Base-by-base conservation (phyloP, 2,888 invertebrate genomes). In the Meiosimyza platycephala region DNA sequence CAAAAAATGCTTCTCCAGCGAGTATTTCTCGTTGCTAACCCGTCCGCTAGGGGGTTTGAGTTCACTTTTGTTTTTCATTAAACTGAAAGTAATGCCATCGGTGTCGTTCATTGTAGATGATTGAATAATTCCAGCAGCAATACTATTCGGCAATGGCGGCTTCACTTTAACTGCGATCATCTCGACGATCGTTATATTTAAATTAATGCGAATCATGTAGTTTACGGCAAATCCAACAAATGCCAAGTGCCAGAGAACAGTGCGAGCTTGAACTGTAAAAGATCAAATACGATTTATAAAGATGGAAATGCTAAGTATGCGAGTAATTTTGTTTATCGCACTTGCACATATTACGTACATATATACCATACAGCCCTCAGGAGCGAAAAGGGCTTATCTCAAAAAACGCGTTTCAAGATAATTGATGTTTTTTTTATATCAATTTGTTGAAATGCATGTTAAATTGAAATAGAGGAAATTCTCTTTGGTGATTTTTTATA, bases 181-280 rank as follows among this genome's bases (percentile, higher is more conserved):
- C 62, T 91, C 90, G 64, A 92, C 92, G 78, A 92, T 91, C 28
- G 91, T 90, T 69, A 92, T 90, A 81, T 92, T 92, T 71, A 92
- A 84, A 84, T 92, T 92, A 71, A 91, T 90, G 40, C 92, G 87
- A 18, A 92, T 87, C 91, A 92, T 92, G 80, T 92, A 92, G 84
- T 92, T 92, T 66, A 92, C 90, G 6, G 90, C 91, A 79, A 92
- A 92, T 15, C 92, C 92, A 72, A 88, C 86, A 82, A 92, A 92
- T 2, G 89, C 89, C 79, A 92, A 82, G 78, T 90, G 88, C 92
- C 92, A 92, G 15, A 92, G 85, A 15, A 92, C 89, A 7, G 86
- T 85, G 47, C 88, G 85, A 67, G 84, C 85, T 78, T 86, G 77
- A 72, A 84, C 85, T 85, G 74, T 9, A 78, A 78, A 62, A 18